Evolutionary conservation across 2,888 invertebrate genomes (phyloP).

Genomic region (Tuta absoluta): DNA sequence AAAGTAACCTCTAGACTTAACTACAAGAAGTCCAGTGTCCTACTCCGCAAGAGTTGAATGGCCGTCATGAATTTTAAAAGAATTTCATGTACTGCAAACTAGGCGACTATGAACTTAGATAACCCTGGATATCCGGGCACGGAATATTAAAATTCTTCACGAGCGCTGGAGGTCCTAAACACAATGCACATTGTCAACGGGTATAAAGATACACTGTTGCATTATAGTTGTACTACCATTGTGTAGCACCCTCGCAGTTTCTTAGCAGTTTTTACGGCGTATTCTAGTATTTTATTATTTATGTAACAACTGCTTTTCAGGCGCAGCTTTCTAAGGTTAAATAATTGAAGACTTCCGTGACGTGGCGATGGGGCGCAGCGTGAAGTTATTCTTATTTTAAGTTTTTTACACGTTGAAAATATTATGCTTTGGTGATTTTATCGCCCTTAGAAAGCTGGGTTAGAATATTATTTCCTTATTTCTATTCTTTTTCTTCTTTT

Average conservation of each 20-base stretch:
- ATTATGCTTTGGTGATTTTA: not conserved
- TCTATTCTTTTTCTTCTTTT: too few species aligned
- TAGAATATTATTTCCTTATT: too few species aligned
- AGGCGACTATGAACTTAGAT: constrained; percentile 50
- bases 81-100: constrained; percentile 56
- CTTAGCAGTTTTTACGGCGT: constrained; percentile 70
- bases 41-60: constrained; percentile 48
- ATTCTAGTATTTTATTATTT: constrained; percentile 76
- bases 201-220: constrained; percentile 76
- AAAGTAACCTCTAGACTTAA: not conserved
- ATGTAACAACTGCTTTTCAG: constrained; percentile 68
- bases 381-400: constrained; percentile 48
- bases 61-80: constrained; percentile 58
- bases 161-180: constrained; percentile 47
- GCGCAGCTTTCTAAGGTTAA: constrained; percentile 65
- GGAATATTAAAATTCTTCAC: constrained; percentile 51
- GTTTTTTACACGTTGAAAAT: constrained; percentile 32
- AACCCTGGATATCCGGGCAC: constrained; percentile 48
- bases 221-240: constrained; percentile 65
- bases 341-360: constrained; percentile 74
- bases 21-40: not conserved
- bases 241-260: constrained; percentile 70
- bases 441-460: not conserved
- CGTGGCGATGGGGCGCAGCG: constrained; percentile 49
- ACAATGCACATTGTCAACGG: constrained; percentile 78